These are phyloP conservation scores for Caracal caracal DNA, from an alignment of 2,113 vertebrate species.

Conservation along the genomic window DNA sequence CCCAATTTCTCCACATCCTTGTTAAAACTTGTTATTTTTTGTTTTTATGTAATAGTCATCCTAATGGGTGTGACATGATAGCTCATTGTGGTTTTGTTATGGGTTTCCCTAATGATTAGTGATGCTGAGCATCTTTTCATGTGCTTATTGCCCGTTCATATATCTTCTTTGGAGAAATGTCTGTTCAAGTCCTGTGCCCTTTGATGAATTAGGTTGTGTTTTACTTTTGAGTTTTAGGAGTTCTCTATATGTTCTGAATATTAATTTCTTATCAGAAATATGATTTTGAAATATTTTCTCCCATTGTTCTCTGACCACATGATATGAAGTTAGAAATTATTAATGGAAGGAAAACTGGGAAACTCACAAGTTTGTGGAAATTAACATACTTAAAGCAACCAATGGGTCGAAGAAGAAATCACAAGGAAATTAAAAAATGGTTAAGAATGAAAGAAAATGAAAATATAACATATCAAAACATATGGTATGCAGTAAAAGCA, in stretches of 20 bases:
- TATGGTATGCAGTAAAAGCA: neutral
- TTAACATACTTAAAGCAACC: neutral
- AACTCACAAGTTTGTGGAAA: neutral
- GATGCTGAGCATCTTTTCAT: neutral
- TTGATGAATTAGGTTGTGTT: neutral
- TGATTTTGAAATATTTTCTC: neutral
- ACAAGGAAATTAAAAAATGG: neutral
- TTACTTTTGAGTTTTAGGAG: neutral
- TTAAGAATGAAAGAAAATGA: neutral
- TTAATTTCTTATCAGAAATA: neutral
- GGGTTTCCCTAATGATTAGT: neutral
- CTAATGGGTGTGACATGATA: neutral
- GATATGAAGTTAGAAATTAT: neutral
- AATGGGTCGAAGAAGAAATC: neutral
- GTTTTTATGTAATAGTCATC: neutral
- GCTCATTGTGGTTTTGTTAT: neutral
- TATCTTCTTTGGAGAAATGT: neutral
- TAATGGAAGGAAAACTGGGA: neutral
- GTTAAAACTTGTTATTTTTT: neutral
- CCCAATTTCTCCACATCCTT: neutral
- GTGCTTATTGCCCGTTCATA: neutral
- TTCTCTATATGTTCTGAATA: neutral
- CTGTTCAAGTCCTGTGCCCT: neutral
- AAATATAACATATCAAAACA: neutral
- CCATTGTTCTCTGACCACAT: neutral